phyloP scores from a whole-genome alignment of 2,888 invertebrate species.

The Autographa gamma region DNA sequence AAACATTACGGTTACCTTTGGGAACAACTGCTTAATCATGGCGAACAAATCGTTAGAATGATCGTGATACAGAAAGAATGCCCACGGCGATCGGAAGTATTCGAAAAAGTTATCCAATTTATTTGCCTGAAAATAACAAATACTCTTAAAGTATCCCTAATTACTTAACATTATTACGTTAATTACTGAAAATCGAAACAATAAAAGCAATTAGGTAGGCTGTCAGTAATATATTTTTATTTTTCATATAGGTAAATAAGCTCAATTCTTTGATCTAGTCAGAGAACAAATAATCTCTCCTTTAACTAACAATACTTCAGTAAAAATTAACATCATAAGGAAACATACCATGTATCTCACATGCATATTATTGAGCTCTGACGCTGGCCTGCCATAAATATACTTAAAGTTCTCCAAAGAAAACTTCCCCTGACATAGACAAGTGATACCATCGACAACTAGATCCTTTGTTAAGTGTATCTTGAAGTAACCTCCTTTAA shows the following conservation, averaged over 20 bases:
- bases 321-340: not conserved
- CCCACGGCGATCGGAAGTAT: slow-evolving; percentile 91
- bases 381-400: slow-evolving; percentile 92
- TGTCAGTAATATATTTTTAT: no score
- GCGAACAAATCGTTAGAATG: slow-evolving; percentile 85
- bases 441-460: slow-evolving; percentile 90
- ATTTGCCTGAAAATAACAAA: slow-evolving; percentile 72
- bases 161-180: no score
- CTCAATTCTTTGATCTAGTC: not conserved
- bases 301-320: not conserved
- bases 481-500: slow-evolving; percentile 91
- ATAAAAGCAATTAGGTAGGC: no score
- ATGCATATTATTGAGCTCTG: slow-evolving; percentile 91
- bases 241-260: not conserved
- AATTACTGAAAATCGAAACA: no score
- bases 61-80: slow-evolving; percentile 90
- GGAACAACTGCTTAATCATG: slow-evolving; percentile 80
- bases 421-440: slow-evolving; percentile 88
- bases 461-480: slow-evolving; percentile 87
- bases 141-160: slow-evolving; percentile 21
- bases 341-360: slow-evolving; percentile 87
- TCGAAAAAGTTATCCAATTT: slow-evolving; percentile 91
- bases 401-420: slow-evolving; percentile 89
- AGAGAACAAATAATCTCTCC: not conserved
- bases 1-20: slow-evolving; percentile 69